A percentile compares a stretch with the other conserved stretches of the same genome.
These are phyloP conservation scores for Lophius piscatorius DNA, from an alignment of 2,113 vertebrate genomes.

Conservation along the genomic window DNA sequence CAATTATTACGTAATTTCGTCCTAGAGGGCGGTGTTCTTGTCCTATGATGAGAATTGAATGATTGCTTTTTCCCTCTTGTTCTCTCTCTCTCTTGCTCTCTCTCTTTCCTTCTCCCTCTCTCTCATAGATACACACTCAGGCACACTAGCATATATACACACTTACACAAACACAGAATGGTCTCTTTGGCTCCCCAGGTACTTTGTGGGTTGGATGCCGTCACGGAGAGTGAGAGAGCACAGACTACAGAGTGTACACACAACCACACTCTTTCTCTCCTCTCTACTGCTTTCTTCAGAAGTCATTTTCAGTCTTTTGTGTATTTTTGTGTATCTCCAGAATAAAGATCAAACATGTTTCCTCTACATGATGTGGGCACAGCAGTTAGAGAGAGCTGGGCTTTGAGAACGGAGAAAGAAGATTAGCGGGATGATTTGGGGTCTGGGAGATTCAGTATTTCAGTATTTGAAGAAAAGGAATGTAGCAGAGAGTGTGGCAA, in stretches of 20 bases:
- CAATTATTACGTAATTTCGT: too few species aligned
- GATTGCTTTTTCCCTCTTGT: background rate
- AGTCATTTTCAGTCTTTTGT: background rate
- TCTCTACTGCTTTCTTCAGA: background rate
- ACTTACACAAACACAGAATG: conserved; percentile 58
- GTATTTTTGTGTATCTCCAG: conserved; percentile 3
- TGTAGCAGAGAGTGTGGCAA: conserved; percentile 60
- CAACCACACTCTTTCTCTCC: too few species aligned
- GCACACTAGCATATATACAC: conserved; percentile 14
- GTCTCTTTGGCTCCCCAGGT: conserved; percentile 89
- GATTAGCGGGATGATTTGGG: conserved; percentile 55
- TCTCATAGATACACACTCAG: conserved; percentile 19
- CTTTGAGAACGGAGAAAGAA: conserved; percentile 23
- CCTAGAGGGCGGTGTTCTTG: conserved; percentile 48
- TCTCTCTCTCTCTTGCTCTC: conserved; percentile 16
- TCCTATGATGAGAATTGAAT: background rate
- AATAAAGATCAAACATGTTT: conserved; percentile 34
- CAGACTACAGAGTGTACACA: conserved; percentile 18
- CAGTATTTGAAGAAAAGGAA: conserved; percentile 62
- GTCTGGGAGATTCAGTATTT: conserved; percentile 57
- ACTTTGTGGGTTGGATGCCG: conserved; percentile 63
- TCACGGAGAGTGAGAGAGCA: conserved; percentile 29
- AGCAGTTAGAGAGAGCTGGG: conserved; percentile 11
- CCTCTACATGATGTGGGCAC: conserved; percentile 39
- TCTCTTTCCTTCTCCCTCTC: conserved; percentile 24